These are phyloP conservation scores for Drosophila nasuta DNA, from an alignment of 1,140 invertebrate genomes.

Conservation along the genomic window DNA sequence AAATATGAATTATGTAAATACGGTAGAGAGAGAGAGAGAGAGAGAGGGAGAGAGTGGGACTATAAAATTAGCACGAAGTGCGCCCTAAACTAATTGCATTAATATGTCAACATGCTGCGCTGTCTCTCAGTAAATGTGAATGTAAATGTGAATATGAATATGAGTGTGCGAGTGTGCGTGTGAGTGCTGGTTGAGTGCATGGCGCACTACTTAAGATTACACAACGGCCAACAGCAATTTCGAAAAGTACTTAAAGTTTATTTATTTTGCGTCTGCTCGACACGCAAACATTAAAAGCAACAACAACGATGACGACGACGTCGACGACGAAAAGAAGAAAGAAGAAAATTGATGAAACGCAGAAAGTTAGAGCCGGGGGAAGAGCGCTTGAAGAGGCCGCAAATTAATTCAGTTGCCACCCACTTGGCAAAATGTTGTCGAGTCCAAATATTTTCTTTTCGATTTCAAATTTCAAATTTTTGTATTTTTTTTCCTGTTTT, in stretches of 20 bases:
- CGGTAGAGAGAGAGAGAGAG: slow-evolving; percentile 12
- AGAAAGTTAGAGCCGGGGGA: background rate
- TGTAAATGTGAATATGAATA: slow-evolving; percentile 26
- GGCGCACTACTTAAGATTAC: slow-evolving; percentile 81
- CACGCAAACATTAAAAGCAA: slow-evolving; percentile 74
- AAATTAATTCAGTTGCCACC: slow-evolving; percentile 82
- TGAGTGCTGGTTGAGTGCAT: slow-evolving; percentile 67
- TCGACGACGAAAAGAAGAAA: slow-evolving; percentile 25
- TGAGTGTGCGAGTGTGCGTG: slow-evolving; percentile 34
- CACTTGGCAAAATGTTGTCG: slow-evolving; percentile 66
- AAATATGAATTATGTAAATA: slow-evolving; percentile 54
- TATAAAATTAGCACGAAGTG: slow-evolving; percentile 74
- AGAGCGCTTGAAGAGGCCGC: slow-evolving; percentile 29
- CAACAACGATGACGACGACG: slow-evolving; percentile 14
- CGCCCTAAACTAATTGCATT: slow-evolving; percentile 78
- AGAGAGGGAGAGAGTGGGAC: slow-evolving; percentile 17
- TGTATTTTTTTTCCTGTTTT: no score
- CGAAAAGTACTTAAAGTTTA: slow-evolving; percentile 83
- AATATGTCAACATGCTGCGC: slow-evolving; percentile 76
- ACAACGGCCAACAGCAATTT: slow-evolving; percentile 74
- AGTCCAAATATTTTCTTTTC: slow-evolving; percentile 75
- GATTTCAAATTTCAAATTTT: slow-evolving; percentile 57
- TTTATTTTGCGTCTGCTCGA: slow-evolving; percentile 79
- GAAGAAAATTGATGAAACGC: slow-evolving; percentile 62
- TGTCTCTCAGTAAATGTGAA: slow-evolving; percentile 26